phyloP scores from a whole-genome alignment of 1,140 invertebrate genomes.

The Pteromalus puparum region DNA sequence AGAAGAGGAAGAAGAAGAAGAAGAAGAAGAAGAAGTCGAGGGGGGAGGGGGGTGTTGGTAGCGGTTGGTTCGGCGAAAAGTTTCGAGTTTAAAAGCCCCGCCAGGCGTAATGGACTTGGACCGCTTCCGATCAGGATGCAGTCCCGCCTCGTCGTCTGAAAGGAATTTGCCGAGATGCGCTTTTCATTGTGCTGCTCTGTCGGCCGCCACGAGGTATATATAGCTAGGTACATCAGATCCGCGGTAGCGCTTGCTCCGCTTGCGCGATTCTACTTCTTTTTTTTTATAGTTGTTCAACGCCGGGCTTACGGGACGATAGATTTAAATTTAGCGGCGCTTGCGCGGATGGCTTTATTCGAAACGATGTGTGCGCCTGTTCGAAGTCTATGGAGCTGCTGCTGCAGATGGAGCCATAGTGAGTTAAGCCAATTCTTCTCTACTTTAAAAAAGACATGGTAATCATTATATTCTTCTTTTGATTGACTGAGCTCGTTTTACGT shows the following conservation, averaged over 20 bases:
- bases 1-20: background rate
- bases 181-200: slow-evolving; percentile 38
- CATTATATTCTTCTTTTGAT: no score
- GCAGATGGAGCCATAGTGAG: background rate
- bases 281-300: background rate
- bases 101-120: slow-evolving; percentile 49
- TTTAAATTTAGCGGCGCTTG: background rate
- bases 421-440: no score
- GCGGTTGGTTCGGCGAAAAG: slow-evolving; percentile 24
- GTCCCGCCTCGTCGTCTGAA: background rate
- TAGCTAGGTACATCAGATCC: background rate
- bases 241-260: background rate
- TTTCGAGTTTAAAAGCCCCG: slow-evolving; percentile 52
- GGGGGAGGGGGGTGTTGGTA: background rate
- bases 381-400: background rate
- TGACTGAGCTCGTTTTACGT: no score
- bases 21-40: background rate
- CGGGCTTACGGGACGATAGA: background rate
- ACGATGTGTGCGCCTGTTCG: background rate
- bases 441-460: no score
- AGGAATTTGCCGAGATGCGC: slow-evolving; percentile 40
- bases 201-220: background rate
- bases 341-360: background rate
- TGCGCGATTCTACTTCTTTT: background rate
- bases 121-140: slow-evolving; percentile 46